phyloP scores from a whole-genome alignment of 2,797 vertebrate species.

The Pyrocephalus nanus region DNA sequence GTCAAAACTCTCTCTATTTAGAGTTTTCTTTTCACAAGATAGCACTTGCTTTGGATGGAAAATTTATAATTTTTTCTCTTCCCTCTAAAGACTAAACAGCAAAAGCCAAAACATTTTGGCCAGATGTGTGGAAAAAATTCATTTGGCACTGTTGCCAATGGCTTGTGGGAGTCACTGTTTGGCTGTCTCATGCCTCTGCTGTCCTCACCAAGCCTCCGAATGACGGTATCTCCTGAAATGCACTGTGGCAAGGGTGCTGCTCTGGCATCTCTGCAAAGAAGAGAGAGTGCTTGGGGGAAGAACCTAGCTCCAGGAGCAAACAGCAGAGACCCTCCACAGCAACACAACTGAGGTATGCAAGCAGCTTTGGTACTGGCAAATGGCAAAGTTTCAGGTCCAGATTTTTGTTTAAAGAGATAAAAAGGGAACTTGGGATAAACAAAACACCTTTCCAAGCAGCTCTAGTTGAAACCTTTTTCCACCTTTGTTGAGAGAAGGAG shows the following conservation, averaged over 20 bases:
- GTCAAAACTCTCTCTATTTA: background rate
- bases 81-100: background rate
- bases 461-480: background rate
- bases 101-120: conserved; percentile 24
- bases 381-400: background rate
- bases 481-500: background rate
- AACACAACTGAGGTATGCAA: background rate
- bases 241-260: background rate
- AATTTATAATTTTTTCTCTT: background rate
- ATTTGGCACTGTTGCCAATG: background rate
- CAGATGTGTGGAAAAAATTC: conserved; percentile 1
- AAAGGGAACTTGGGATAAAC: background rate
- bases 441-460: background rate
- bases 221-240: background rate
- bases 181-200: background rate
- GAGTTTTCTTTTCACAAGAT: background rate
- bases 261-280: background rate
- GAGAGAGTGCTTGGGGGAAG: background rate
- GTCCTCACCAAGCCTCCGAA: background rate
- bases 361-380: background rate
- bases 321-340: background rate
- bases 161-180: conserved; percentile 4
- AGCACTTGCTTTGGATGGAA: background rate
- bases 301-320: background rate
- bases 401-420: background rate